These are phyloP conservation scores for Macrosteles quadrilineatus DNA, from an alignment of 1,140 invertebrate species.

Conservation along the genomic window DNA sequence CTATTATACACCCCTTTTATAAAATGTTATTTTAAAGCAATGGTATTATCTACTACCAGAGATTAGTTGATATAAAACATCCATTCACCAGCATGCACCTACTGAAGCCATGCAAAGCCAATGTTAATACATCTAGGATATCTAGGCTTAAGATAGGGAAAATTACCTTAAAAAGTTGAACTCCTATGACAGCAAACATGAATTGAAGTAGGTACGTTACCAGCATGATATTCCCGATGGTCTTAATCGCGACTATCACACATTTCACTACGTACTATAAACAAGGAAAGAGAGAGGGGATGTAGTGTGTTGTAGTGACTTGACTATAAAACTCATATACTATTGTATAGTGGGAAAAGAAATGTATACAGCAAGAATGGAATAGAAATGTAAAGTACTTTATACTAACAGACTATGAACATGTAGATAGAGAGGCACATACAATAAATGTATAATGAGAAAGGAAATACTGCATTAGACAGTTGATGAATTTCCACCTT, in stretches of 20 bases:
- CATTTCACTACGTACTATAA: slow-evolving; percentile 97
- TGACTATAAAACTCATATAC: neutral
- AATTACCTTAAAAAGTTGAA: slow-evolving; percentile 98
- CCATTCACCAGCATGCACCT: slow-evolving; percentile 1
- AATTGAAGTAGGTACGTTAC: slow-evolving; percentile 99
- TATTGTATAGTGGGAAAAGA: slow-evolving; percentile 27
- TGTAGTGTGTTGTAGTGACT: neutral
- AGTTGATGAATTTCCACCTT: neutral
- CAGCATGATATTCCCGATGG: slow-evolving; percentile 98
- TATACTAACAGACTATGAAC: too few relatives aligned
- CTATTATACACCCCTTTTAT: too few relatives aligned
- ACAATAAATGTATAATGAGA: too few relatives aligned
- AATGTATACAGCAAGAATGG: too few relatives aligned
- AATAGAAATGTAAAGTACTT: too few relatives aligned
- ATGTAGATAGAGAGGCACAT: too few relatives aligned
- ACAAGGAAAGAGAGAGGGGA: slow-evolving; percentile 41
- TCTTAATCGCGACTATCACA: slow-evolving; percentile 98
- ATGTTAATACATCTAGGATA: slow-evolving; percentile 9
- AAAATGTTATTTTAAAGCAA: too few relatives aligned
- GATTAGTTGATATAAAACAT: too few relatives aligned
- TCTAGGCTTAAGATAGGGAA: slow-evolving; percentile 8
- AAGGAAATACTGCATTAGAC: too few relatives aligned
- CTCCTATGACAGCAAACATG: slow-evolving; percentile 99
- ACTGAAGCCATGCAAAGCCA: slow-evolving; percentile 6
- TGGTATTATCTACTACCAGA: too few relatives aligned